These are phyloP conservation scores for Brachionus asplanchnoidis DNA, from an alignment of 1,140 invertebrate species.

Conservation along the genomic window DNA sequence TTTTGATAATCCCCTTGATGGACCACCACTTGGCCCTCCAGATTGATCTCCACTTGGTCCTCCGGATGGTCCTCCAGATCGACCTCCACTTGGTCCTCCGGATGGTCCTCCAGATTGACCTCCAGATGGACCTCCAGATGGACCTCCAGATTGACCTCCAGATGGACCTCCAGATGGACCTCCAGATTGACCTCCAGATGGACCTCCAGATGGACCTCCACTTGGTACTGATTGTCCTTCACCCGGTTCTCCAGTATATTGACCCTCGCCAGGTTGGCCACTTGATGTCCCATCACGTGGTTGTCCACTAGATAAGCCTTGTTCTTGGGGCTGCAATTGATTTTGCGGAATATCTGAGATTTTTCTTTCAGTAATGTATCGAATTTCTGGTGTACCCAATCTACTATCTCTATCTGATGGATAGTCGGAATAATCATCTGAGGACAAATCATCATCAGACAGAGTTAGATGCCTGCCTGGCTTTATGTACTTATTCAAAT, in stretches of 20 bases:
- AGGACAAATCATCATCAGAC: not conserved
- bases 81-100: not conserved
- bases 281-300: not conserved
- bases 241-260: not conserved
- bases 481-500: not conserved
- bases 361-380: not conserved
- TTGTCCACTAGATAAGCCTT: not conserved
- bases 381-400: not conserved
- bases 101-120: not conserved
- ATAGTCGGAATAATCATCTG: not conserved
- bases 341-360: not conserved
- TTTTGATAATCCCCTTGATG: not conserved
- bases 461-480: not conserved
- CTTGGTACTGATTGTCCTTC: not conserved
- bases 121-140: not conserved
- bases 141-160: not conserved
- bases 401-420: not conserved
- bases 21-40: not conserved
- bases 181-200: not conserved
- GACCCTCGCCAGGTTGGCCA: not conserved
- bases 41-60: not conserved
- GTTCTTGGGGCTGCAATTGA: not conserved
- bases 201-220: not conserved
- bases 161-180: not conserved
- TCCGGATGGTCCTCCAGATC: not conserved